Base-by-base conservation (phyloP, 2,888 invertebrate species). In the Xanthorhoe designata region DNA sequence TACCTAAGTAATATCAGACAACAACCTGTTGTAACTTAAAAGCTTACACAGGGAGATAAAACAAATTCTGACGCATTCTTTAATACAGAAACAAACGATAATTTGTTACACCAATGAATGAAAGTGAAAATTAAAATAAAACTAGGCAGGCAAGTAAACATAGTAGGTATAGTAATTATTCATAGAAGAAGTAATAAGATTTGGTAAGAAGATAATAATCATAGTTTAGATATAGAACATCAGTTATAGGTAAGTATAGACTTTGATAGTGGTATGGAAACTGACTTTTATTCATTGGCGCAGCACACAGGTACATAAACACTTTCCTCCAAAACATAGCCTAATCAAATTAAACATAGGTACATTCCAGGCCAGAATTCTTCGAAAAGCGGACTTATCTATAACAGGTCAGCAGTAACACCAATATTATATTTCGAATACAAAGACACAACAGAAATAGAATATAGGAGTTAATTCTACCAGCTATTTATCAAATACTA, bases 261-360 rank as follows among this genome's bases (percentile, higher is more conserved):
- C 17, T 19, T 19, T 9, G 61, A 45, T 19, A 45, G 17, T 10
- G 49, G 2, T 61, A 24, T 56, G 15, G 45, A 71, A 66, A 75
- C 63, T 67, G 69, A 70, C 72, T 78, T 86, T 82, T 83, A 84
- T 84, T 86, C 70, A 89, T 88, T 89, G 89, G 88, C 84, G 88
- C 88, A 91, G 89, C 82, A 79, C 68, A 87, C 90, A 92, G 91
- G 92, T 92, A 92, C 91, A 84, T 85, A 79, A 64, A 86, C 76
- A 84, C 80, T 85, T 86, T 85, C 74, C 79, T 77, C 81, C 77
- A 84, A 86, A 81, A 84, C 78, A 78, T 79, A 86, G 84, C 85
- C 84, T 74, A 80, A 85, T 81, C 80, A 73, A 75, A 80, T 76
- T 71, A 77, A 71, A 76, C 79, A 79, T 76, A n/a, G n/a, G n/a